Conservation (phyloP, 2,888 invertebrate species). For the Cheilosia pagana region DNA sequence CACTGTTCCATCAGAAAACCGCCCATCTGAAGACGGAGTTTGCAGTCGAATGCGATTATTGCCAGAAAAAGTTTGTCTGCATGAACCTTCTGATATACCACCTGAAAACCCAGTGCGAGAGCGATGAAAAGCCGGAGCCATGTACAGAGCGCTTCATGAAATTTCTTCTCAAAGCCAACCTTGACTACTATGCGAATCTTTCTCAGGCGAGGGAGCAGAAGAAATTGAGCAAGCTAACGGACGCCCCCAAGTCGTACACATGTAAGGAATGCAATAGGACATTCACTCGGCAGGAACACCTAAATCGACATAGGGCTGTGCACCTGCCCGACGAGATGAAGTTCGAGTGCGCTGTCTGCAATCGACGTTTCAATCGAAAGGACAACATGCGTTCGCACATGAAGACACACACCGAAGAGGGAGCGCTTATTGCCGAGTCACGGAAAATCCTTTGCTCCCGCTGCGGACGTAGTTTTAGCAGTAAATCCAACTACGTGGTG, state of each 20-base stretch:
- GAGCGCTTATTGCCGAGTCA: conserved; percentile 63
- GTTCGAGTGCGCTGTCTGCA: conserved; percentile 74
- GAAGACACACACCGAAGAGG: conserved; percentile 75
- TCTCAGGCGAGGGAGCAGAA: conserved; percentile 73
- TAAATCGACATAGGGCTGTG: conserved; percentile 74
- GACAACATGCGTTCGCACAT: conserved; percentile 76
- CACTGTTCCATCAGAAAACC: conserved; percentile 75
- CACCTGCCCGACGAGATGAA: conserved; percentile 76
- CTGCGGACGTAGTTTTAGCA: conserved; percentile 76
- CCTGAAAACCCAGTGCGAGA: conserved; percentile 76
- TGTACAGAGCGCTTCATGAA: conserved; percentile 75
- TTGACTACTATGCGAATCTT: conserved; percentile 71
- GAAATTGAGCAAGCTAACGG: conserved; percentile 62
- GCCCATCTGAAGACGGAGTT: conserved; percentile 49
- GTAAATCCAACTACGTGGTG: conserved; percentile 76
- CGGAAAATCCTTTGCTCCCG: conserved; percentile 74
- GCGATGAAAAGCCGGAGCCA: conserved; percentile 73
- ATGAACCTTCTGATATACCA: conserved; percentile 73
- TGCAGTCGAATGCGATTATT: conserved; percentile 69
- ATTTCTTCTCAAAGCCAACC: conserved; percentile 71
- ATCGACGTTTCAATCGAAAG: conserved; percentile 74
- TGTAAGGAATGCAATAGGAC: conserved; percentile 71
- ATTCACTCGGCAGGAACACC: conserved; percentile 74
- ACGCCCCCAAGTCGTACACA: conserved; percentile 57
- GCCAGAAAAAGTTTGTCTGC: conserved; percentile 67